Percentiles rank a stretch among this genome's conserved stretches.
Conservation (phyloP, 2,888 invertebrate genomes). For the Tetropium fuscum region DNA sequence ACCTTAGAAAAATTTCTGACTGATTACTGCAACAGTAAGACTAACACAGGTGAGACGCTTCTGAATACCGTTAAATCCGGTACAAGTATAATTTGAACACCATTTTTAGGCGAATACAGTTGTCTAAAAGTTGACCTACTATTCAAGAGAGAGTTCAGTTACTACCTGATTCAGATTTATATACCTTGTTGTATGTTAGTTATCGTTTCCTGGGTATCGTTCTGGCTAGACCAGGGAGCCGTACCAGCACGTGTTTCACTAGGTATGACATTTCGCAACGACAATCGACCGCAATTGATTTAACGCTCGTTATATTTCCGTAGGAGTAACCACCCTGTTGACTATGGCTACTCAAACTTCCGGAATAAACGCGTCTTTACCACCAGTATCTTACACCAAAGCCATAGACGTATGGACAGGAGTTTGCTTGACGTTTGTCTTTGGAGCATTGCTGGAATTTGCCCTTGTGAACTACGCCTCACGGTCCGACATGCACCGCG, state of each 20-base stretch:
- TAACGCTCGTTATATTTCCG: constrained; percentile 40
- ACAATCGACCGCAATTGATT: too few relatives aligned
- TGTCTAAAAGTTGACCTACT: constrained; percentile 96
- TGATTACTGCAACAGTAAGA: constrained; percentile 96
- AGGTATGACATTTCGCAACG: constrained; percentile 77
- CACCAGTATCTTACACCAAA: constrained; percentile 98
- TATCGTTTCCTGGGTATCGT: constrained; percentile 97
- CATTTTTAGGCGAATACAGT: constrained; percentile 97
- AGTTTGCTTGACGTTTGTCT: constrained; percentile 97
- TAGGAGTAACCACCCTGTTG: constrained; percentile 95
- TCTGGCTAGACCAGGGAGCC: constrained; percentile 97
- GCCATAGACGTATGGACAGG: constrained; percentile 99
- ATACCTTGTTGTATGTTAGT: constrained; percentile 99
- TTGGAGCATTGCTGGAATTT: constrained; percentile 97
- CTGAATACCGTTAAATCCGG: too few relatives aligned
- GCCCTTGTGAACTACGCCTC: constrained; percentile 98
- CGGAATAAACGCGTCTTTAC: constrained; percentile 95
- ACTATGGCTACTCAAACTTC: constrained; percentile 99
- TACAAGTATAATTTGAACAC: too few relatives aligned
- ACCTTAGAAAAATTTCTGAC: constrained; percentile 95
- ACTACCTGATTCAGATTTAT: constrained; percentile 99
- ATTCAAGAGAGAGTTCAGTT: constrained; percentile 98
- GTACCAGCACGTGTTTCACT: constrained; percentile 94
- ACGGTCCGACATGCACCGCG: constrained; percentile 91
- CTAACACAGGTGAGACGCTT: constrained; percentile 92